Evolutionary conservation across 2,888 invertebrate species (phyloP), one percentile per base, ranked within the genome.

Genomic region (Orthosia gothica): DNA sequence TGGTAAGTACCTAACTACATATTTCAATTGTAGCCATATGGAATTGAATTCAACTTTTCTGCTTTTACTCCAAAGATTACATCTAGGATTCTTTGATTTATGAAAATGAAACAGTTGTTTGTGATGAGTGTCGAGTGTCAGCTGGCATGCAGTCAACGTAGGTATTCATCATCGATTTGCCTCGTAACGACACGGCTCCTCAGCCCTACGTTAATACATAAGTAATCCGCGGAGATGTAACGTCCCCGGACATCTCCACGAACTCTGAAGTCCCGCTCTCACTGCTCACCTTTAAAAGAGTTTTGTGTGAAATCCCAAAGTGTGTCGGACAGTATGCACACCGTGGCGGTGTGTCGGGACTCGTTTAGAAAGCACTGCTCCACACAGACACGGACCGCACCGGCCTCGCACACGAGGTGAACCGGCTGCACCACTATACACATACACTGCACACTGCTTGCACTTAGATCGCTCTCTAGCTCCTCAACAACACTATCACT

Each of bases 331-430:
- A 77, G 74, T 77, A 76, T 74, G 61, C 69, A 74, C 86, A 74
- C 77, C 72, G 82, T 57, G 70, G 74, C 79, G 79, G 81, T 77
- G 81, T 76, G 76, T 72, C 82, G 82, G 79, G 85, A 84, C 79
- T 82, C 82, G 87, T 85, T 87, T 84, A 82, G 87, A 87, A 87
- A 87, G 87, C 88, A 81, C 84, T 74, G 67, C 79, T 65, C 64
- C 55, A 73, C 87, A 87, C 88, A 83, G 78, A 83, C 84, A 85
- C 87, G 67, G 88, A 81, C 86, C 75, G 76, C 91, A 91, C 94
- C 93, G 93, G 93, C 94, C 91, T 88, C 91, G 87, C 80, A 83
- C 88, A 87, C 89, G 90, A 92, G 91, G 91, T 90, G 87, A 91
- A 91, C 92, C 91, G 91, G 92, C 92, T 91, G 85, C 85, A 84